Evolutionary conservation across 2,888 invertebrate species (phyloP), one percentile per base, ranked within the genome.

Genomic region (Platypus cylindrus): DNA sequence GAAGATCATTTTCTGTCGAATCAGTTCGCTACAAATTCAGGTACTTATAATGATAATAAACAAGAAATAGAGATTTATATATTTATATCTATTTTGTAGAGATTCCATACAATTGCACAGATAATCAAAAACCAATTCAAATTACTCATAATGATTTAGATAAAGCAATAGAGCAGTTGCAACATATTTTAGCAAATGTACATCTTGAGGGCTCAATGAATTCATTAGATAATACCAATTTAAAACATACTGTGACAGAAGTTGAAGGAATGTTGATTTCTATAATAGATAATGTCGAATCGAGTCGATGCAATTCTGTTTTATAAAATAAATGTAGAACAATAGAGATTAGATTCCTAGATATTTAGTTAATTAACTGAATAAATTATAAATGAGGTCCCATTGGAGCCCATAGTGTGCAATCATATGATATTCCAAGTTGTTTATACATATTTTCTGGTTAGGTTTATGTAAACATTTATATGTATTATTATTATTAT

Each of bases 151-250:
- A 72, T 1, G 77, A 78, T 51, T 54, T 80, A 3, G 78, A 79
- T 51, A 72, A 75, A 2, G 79, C 78, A 13, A 53, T 80, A 32
- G 76, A 75, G 18, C 67, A 78, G 43, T 59, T 80, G 44, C 78
- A 79, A 55, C 75, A 78, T 58, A 77, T 79, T 59, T 59, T 80
- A 33, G 73, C 75, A 1, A 72, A 75, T 45, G 78, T 78, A 53
- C 65, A 71, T 40, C 62, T 75, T 43, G 77, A 78, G 47, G 60
- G 60, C 38, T 57, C 63, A 60, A 64, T 73, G 32, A 69, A 68
- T 1, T 65, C 60, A 46, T 64, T 70, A 44, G 78, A 78, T 54
- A 78, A 78, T 56, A 70, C 68, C 1, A 74, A 78, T 48, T 58
- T 78, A 3, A 72, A 77, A 30, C 70, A 72, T 47, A 77, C 77